Conservation (phyloP, 1,140 invertebrate species). For the Listronotus oregonensis region DNA sequence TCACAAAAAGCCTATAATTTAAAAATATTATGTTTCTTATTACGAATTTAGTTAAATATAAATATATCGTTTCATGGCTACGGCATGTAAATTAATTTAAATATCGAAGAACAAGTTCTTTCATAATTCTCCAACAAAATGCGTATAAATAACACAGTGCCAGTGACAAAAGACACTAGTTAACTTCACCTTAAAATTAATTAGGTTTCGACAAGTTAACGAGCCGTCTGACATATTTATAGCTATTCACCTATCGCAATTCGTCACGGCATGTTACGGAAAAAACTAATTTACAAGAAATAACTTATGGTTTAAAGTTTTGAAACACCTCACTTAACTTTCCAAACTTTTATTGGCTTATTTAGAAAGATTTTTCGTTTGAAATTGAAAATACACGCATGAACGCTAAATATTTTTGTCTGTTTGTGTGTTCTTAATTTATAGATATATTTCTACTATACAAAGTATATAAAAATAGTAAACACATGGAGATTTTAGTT, state of each 20-base stretch:
- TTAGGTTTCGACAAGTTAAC: conserved; percentile 14
- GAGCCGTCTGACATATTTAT: conserved; percentile 18
- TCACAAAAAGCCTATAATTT: too few relatives aligned
- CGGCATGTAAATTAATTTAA: too few relatives aligned
- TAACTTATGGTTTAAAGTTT: conserved; percentile 9
- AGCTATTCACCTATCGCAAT: conserved; percentile 15
- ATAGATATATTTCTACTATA: too few relatives aligned
- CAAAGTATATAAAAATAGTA: too few relatives aligned
- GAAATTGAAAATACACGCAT: too few relatives aligned
- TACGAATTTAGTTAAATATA: too few relatives aligned
- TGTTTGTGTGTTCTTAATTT: too few relatives aligned
- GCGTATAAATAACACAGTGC: neutral
- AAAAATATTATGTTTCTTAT: too few relatives aligned
- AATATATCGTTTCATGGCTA: too few relatives aligned
- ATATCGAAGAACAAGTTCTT: neutral
- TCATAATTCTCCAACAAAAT: neutral
- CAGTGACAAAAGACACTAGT: neutral
- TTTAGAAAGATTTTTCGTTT: too few relatives aligned
- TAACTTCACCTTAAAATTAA: conserved; percentile 17
- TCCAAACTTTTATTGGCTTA: neutral
- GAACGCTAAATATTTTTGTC: too few relatives aligned
- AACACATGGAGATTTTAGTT: too few relatives aligned
- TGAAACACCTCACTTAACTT: conserved; percentile 18
- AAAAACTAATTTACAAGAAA: conserved; percentile 25
- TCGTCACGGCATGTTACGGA: conserved; percentile 13